Evolutionary conservation across 2,797 vertebrate species (phyloP).

Genomic region (Acestrorhynchus altus): DNA sequence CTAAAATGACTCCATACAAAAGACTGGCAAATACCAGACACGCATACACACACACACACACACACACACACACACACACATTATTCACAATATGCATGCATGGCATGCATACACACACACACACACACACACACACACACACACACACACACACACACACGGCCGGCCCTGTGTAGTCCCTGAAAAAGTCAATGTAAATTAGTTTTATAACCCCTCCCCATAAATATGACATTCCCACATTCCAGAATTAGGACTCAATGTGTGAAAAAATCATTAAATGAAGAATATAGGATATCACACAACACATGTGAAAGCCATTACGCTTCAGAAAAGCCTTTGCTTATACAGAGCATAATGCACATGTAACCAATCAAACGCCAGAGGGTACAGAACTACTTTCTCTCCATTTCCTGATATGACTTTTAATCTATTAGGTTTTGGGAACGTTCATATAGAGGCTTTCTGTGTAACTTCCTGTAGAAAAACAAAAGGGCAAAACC

Average conservation of each 20-base stretch:
- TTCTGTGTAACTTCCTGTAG: too few species aligned
- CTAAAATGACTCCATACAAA: slow-evolving; percentile 39
- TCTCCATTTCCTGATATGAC: neutral
- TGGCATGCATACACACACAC: slow-evolving; percentile 50
- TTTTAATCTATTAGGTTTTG: neutral
- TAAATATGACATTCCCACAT: slow-evolving; percentile 87
- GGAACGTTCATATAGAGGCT: too few species aligned
- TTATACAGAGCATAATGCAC: slow-evolving; percentile 24
- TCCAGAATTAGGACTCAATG: slow-evolving; percentile 80
- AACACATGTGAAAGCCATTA: slow-evolving; percentile 68
- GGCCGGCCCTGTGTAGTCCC: slow-evolving; percentile 48
- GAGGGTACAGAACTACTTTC: slow-evolving; percentile 5
- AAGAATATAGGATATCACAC: slow-evolving; percentile 63
- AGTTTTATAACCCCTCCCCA: slow-evolving; percentile 78
- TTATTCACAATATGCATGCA: neutral
- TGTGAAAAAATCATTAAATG: slow-evolving; percentile 72
- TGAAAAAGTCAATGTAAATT: slow-evolving; percentile 80
- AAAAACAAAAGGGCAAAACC: too few species aligned
- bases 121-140: slow-evolving; percentile 57
- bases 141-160: slow-evolving; percentile 47
- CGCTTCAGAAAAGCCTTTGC: slow-evolving; percentile 21
- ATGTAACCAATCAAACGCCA: slow-evolving; percentile 32
- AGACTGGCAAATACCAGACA: slow-evolving; percentile 46
- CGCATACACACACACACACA: slow-evolving; percentile 54
- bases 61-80: slow-evolving; percentile 57